Evolutionary conservation across 1,140 invertebrate species (phyloP), one percentile per base, ranked within the genome.

Genomic region (Probaryconus sp.): DNA sequence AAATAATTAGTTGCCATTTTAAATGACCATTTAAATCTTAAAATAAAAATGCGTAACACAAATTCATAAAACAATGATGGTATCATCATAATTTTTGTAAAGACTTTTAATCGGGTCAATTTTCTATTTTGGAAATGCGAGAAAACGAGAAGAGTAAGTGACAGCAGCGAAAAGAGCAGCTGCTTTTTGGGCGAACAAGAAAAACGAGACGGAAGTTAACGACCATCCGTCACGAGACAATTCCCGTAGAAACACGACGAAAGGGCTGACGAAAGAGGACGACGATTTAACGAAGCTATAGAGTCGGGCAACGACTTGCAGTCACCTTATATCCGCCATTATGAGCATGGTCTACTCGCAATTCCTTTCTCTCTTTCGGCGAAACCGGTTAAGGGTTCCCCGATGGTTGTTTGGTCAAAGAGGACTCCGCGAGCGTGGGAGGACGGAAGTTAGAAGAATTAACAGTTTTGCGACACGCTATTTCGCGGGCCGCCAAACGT

Each of bases 381-480:
- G 60, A 64, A 72, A 77, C 69, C 68, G 60, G 69, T 72, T 77
- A 50, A 77, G 55, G 67, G 55, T 69, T 76, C 67, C 65, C 64
- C 31, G 40, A 65, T 67, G 70, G 60, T 55, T 77, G 63, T 58
- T 64, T 69, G 53, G 43, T 55, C 31, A 71, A 65, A 61, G 47
- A 51, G 58, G 37, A 68, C 51, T 63, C 11, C 33, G 61, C 28
- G 51, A 67, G 68, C 76, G 65, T 77, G 50, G 56, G 71, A 63
- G 63, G 64, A 61, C 58, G 63, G 56, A 64, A 77, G 55, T 61
- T 55, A 35, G 72, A 72, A 67, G 45, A 71, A 78, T 75, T 78
- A 78, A 78, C 71, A 75, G 71, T 75, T 75, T 71, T 64, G 71
- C 24, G 67, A 78, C 76, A 78, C 76, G 76, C 76, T 69, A 78